Base-by-base conservation (phyloP, 2,888 invertebrate species). In the Marronus borbonicus region DNA sequence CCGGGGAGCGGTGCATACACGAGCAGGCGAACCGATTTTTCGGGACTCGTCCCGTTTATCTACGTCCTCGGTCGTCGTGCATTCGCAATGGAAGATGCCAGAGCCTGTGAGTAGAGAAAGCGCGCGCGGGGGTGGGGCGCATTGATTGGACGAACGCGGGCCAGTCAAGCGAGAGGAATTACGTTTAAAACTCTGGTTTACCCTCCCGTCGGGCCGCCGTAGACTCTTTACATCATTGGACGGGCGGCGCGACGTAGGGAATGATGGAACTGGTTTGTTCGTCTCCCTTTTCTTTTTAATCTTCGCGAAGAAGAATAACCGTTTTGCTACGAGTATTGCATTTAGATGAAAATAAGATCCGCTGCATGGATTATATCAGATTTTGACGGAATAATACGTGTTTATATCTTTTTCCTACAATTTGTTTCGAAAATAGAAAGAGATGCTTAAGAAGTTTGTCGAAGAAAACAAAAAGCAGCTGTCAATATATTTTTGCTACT, bases 81-180 rank as follows among this genome's bases (percentile, higher is more conserved):
- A 39, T 39, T 66, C 44, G 66, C 58, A 76, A 76, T 31, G 80
- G 74, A 79, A 70, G 75, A 80, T 76, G 69, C 52, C 2, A 79
- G 44, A 60, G 7, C 39, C 10, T 7, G 39, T 0, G 39, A 31
- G 31, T 31, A 31, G 39, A 8, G 44, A 44, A 44, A 44, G 12
- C 44, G 52, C 58, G 52, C 80, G 84, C 83, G 84, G 84, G 84
- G 85, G 85, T 84, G 86, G 85, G 84, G 85, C 84, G 85, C 88
- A 88, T 88, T 89, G 89, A 89, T 89, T 89, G 89, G 89, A 88
- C 87, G 86, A 87, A 85, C 86, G 88, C 86, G 87, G 83, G 84
- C 89, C 89, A 89, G 86, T 88, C 86, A 88, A 88, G 88, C 88
- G 88, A 88, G 86, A 88, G 88, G 85, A 88, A 88, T 89, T 88